Conservation (phyloP, 2,113 vertebrate species). For the Chloropsis hardwickii region DNA sequence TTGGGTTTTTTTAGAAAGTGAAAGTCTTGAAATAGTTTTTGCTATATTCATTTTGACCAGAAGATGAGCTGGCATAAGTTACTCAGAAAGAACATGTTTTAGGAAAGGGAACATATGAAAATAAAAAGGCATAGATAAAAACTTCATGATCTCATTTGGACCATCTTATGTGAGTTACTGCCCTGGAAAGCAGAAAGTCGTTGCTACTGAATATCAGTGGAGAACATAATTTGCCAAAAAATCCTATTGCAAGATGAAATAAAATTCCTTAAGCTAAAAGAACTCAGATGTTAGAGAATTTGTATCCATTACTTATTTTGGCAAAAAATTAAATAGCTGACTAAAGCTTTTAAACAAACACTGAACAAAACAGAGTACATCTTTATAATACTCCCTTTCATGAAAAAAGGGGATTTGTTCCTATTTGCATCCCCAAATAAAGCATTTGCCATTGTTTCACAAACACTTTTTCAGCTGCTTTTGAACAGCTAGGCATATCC, state of each 20-base stretch:
- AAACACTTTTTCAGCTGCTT: not conserved
- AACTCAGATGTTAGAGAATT: not conserved
- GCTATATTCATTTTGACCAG: not conserved
- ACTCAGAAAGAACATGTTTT: not conserved
- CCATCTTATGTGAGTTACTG: not conserved
- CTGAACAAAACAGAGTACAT: not conserved
- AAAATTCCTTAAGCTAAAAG: not conserved
- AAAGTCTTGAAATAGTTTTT: not conserved
- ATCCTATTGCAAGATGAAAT: not conserved
- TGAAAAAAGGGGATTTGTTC: not conserved
- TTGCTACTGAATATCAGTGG: not conserved
- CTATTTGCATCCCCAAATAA: not conserved
- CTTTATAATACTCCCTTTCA: not conserved
- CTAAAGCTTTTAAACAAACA: not conserved
- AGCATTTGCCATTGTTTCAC: not conserved
- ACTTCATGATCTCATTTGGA: constrained; percentile 1
- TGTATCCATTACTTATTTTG: not conserved
- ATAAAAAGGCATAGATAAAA: not conserved
- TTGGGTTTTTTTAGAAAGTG: not conserved
- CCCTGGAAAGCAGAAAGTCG: not conserved
- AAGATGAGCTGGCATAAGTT: not conserved
- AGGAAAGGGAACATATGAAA: not conserved
- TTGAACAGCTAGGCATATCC: not conserved
- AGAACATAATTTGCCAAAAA: not conserved
- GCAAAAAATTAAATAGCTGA: not conserved